Evolutionary conservation across 2,888 invertebrate species (phyloP).

Genomic region (Sericinus montela): DNA sequence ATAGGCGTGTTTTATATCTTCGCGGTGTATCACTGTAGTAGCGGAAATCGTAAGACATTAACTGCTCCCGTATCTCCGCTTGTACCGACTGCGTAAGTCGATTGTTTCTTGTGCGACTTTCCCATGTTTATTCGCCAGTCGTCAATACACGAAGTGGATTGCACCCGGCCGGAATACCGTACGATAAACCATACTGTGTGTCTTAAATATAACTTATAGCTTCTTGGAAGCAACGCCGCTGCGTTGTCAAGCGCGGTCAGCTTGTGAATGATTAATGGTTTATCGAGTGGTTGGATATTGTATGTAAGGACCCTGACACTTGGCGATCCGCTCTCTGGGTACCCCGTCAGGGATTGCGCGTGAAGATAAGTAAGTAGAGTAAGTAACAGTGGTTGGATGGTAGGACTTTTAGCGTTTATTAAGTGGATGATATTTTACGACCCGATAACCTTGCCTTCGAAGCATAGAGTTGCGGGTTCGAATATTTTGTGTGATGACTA

Average conservation of each 20-base stretch:
- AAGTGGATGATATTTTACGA: too few relatives aligned
- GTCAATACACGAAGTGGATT: constrained; percentile 11
- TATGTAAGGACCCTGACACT: not conserved
- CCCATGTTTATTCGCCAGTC: constrained; percentile 14
- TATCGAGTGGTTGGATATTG: constrained; percentile 6
- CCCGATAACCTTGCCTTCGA: too few relatives aligned
- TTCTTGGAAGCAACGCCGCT: constrained; percentile 8
- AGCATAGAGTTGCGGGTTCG: too few relatives aligned
- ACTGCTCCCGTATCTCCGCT: constrained; percentile 3
- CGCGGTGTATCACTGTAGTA: not conserved
- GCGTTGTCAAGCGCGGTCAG: constrained; percentile 5
- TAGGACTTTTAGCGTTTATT: constrained; percentile 2
- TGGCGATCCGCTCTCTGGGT: too few relatives aligned
- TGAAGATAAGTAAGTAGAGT: too few relatives aligned
- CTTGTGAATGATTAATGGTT: constrained; percentile 8
- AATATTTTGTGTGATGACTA: too few relatives aligned
- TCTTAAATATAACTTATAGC: constrained; percentile 1
- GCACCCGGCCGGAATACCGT: constrained; percentile 8
- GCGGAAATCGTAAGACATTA: constrained; percentile 8
- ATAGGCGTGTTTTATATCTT: not conserved
- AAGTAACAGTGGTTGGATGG: too few relatives aligned
- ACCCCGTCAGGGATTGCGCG: too few relatives aligned
- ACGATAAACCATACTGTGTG: not conserved
- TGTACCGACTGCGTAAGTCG: not conserved
- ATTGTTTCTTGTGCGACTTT: constrained; percentile 18